Evolutionary conservation across 2,797 vertebrate species (phyloP).

Genomic region (Smutsia temminckii): DNA sequence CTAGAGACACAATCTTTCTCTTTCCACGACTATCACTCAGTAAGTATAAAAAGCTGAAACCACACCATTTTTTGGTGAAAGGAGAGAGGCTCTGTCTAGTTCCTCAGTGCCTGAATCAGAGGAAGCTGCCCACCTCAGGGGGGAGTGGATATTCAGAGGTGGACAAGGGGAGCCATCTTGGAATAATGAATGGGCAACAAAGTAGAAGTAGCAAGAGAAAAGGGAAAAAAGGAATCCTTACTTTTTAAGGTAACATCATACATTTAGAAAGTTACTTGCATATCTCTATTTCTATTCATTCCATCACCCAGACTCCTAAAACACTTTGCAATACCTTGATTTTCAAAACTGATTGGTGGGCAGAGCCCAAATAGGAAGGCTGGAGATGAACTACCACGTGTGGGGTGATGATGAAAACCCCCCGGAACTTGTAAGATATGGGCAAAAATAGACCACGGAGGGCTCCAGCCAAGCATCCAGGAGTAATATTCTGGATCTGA

Average conservation of each 20-base stretch:
- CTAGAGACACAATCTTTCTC: not conserved
- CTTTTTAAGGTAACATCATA: slow-evolving; percentile 10
- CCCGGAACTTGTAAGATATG: not conserved
- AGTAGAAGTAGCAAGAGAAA: slow-evolving; percentile 4
- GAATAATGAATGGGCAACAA: not conserved
- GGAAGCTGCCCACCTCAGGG: not conserved
- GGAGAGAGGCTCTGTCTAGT: not conserved
- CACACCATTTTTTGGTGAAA: slow-evolving; percentile 13
- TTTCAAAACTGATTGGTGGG: not conserved
- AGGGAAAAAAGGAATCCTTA: not conserved
- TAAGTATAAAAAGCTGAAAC: not conserved
- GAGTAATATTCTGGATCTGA: not conserved
- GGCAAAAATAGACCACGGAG: not conserved
- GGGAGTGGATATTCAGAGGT: not conserved
- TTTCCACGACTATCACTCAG: not conserved
- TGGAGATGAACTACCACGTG: not conserved
- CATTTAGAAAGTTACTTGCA: not conserved
- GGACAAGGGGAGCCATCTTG: not conserved
- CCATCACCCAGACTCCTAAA: not conserved
- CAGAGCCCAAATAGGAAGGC: not conserved
- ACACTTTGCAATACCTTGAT: not conserved
- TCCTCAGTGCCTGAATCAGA: not conserved
- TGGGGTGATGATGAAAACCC: not conserved
- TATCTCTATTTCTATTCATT: not conserved
- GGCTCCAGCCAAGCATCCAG: not conserved